A percentile compares a stretch with the other conserved stretches of the same genome.
Conservation (phyloP, 2,113 vertebrate genomes). For the cattle (Bos taurus) region ARS-UCD2.0 NC_037329.1:88716001-88716500, state of each 20-base stretch:
- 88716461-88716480: neutral
- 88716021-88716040: conserved; percentile 11
- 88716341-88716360: conserved; percentile 28
- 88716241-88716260: conserved; percentile 30
- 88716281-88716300: conserved; percentile 50
- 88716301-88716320: conserved; percentile 58
- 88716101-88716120: neutral
- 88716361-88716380: conserved; percentile 59
- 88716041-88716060: neutral
- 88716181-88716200: neutral
- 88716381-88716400: neutral
- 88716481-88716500: neutral
- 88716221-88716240: neutral
- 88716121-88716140: neutral
- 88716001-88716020: neutral
- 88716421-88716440: conserved; percentile 35
- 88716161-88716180: neutral
- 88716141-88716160: neutral
- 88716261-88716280: conserved; percentile 47
- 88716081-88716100: neutral
- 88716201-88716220: neutral
- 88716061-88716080: neutral
- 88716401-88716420: conserved; percentile 46
- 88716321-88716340: conserved; percentile 18
- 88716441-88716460: conserved; percentile 38